Conservation (phyloP, 2,797 vertebrate species). For the Morelia viridis region DNA sequence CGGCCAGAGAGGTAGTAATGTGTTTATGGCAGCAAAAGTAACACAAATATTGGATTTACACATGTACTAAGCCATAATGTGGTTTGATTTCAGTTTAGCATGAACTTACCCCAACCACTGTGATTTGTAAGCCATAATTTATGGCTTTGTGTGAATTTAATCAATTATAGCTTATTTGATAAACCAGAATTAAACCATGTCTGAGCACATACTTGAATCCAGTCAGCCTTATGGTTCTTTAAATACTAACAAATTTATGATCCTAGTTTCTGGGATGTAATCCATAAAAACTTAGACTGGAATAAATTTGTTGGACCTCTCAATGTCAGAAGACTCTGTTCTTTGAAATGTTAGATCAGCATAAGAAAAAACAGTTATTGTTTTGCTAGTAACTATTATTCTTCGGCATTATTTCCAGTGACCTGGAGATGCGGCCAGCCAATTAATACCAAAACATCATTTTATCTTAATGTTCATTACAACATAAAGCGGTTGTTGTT, state of each 20-base stretch:
- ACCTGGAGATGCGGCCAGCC: background rate
- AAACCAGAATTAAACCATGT: background rate
- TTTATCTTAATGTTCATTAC: conserved; percentile 5
- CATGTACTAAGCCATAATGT: background rate
- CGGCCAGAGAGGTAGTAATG: background rate
- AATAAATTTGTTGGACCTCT: background rate
- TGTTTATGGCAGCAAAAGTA: background rate
- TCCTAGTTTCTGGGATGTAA: background rate
- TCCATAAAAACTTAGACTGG: background rate
- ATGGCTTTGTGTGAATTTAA: background rate
- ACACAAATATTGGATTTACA: background rate
- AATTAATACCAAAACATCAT: conserved; percentile 2
- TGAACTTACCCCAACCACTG: background rate
- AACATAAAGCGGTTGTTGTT: background rate
- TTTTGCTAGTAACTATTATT: background rate
- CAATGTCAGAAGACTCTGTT: background rate
- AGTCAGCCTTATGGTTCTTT: background rate
- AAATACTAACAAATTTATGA: background rate
- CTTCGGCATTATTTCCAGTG: background rate
- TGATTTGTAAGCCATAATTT: background rate
- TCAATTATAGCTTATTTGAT: background rate
- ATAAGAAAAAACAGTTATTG: background rate
- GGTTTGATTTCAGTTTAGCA: background rate
- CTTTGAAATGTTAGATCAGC: background rate
- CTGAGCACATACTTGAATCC: background rate